Evolutionary conservation across 2,113 vertebrate genomes (phyloP).

Genomic region (Egretta garzetta): DNA sequence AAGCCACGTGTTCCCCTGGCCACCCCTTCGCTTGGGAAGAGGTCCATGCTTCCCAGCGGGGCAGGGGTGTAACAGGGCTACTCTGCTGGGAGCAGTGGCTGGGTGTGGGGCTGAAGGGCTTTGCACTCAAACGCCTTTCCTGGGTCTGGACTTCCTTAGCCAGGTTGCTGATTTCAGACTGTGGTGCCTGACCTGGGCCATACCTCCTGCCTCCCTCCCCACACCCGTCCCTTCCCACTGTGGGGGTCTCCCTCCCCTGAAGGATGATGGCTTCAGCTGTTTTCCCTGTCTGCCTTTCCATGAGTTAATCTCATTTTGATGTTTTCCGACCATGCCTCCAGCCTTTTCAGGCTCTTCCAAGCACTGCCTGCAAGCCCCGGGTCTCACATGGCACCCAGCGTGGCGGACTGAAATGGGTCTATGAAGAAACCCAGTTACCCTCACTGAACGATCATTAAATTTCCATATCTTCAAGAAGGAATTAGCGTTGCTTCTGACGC

Average conservation of each 20-base stretch:
- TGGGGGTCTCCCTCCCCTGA: fast-evolving
- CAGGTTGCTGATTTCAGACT: not conserved
- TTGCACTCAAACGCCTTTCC: not conserved
- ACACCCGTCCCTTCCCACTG: not conserved
- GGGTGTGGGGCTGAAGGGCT: not conserved
- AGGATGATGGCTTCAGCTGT: not conserved
- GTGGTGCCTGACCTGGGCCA: not conserved
- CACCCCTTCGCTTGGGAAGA: not conserved
- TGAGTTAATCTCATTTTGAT: not conserved
- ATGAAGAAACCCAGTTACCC: not conserved
- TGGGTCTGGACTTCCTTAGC: not conserved
- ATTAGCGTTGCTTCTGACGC: not conserved
- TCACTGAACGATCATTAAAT: fast-evolving
- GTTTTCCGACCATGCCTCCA: not conserved
- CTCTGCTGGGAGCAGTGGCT: not conserved
- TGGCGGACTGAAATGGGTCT: not conserved
- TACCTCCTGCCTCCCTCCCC: not conserved
- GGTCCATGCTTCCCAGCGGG: not conserved
- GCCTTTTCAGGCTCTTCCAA: not conserved
- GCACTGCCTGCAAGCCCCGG: not conserved
- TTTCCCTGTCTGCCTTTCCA: not conserved
- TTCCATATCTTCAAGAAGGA: not conserved
- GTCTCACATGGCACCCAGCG: not conserved
- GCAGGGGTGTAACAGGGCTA: not conserved
- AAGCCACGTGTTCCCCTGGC: not conserved